Conservation (phyloP, 2,797 vertebrate species). For the Pseudochaenichthys georgianus region DNA sequence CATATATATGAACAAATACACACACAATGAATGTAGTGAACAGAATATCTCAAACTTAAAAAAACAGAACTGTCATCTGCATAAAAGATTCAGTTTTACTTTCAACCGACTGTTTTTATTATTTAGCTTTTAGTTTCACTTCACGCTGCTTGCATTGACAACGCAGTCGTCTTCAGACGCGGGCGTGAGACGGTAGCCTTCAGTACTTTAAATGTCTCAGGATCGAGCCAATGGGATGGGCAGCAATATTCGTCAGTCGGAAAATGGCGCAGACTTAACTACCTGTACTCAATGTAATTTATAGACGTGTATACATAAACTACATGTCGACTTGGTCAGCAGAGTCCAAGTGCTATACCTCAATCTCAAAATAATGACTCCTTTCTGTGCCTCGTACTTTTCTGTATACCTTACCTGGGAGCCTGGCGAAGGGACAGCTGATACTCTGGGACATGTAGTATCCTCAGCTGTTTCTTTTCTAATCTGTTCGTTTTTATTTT, state of each 20-base stretch:
- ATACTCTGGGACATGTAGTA: slow-evolving; percentile 83
- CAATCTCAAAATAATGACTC: slow-evolving; percentile 79
- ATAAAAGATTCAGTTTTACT: slow-evolving; percentile 41
- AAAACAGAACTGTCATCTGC: slow-evolving; percentile 39
- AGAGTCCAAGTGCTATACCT: slow-evolving; percentile 80
- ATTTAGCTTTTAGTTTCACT: slow-evolving; percentile 40
- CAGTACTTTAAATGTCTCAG: slow-evolving; percentile 84
- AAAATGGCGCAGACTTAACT: slow-evolving; percentile 78
- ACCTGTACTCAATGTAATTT: slow-evolving; percentile 76
- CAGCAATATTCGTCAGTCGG: slow-evolving; percentile 83
- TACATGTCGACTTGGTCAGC: slow-evolving; percentile 64
- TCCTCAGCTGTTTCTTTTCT: slow-evolving; percentile 59
- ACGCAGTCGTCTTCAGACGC: slow-evolving; percentile 50
- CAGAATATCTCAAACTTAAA: slow-evolving; percentile 46
- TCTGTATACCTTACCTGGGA: slow-evolving; percentile 71
- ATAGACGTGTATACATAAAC: slow-evolving; percentile 47
- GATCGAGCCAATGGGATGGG: slow-evolving; percentile 78
- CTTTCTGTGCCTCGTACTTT: slow-evolving; percentile 81
- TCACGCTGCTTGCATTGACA: slow-evolving; percentile 64
- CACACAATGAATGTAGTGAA: slow-evolving; percentile 77
- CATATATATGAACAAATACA: slow-evolving; percentile 47
- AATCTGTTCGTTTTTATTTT: slow-evolving; percentile 50
- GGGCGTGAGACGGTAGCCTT: slow-evolving; percentile 79
- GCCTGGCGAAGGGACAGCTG: slow-evolving; percentile 72
- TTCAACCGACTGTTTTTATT: slow-evolving; percentile 64